These are phyloP conservation scores for Saguinus midas DNA, from an alignment of 2,113 vertebrate genomes.

Conservation along the genomic window DNA sequence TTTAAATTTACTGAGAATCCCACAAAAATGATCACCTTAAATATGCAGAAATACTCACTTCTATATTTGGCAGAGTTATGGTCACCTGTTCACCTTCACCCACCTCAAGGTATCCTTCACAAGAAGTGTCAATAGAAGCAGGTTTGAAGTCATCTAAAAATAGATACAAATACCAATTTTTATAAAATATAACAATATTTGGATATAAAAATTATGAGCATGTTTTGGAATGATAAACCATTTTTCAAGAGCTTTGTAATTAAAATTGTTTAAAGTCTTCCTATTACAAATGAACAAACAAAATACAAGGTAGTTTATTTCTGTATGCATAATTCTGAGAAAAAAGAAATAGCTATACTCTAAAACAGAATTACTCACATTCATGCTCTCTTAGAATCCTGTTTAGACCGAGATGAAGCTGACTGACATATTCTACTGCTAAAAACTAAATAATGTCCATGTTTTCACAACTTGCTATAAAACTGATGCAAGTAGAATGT, in stretches of 20 bases:
- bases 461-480: background rate
- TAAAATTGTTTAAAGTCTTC: constrained; percentile 18
- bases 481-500: background rate
- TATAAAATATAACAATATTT: background rate
- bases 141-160: constrained; percentile 98
- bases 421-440: background rate
- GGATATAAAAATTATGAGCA: constrained; percentile 51
- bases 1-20: constrained; percentile 12
- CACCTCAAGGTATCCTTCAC: constrained; percentile 96
- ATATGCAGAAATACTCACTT: constrained; percentile 85
- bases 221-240: constrained; percentile 45
- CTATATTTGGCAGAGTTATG: constrained; percentile 97
- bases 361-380: constrained; percentile 25
- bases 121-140: constrained; percentile 96
- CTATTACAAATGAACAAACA: constrained; percentile 15
- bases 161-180: constrained; percentile 39
- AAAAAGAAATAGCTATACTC: background rate
- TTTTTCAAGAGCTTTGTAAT: constrained; percentile 27
- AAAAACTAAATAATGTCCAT: background rate
- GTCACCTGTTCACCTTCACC: constrained; percentile 99
- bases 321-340: background rate
- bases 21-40: constrained; percentile 17
- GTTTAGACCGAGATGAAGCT: constrained; percentile 8
- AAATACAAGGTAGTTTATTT: constrained; percentile 1
- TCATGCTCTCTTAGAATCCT: background rate